Evolutionary conservation across 2,888 invertebrate genomes (phyloP), one percentile per base, ranked within the genome.

Genomic region (Scaptomyza parva): DNA sequence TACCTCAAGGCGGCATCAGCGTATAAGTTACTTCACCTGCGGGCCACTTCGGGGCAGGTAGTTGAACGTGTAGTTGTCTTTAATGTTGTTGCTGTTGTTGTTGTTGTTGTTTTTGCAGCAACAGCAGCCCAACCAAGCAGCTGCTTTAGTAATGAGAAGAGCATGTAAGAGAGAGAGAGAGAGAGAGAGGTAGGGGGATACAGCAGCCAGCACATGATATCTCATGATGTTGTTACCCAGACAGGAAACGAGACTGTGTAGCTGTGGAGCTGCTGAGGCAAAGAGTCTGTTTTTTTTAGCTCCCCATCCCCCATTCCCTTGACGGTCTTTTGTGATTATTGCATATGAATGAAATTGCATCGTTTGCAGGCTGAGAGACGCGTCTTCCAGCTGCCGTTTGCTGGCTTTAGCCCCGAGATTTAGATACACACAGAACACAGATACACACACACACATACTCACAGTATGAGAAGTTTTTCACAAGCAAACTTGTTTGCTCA

Each of bases 11-110:
- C 69, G 65, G 52, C 62, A 57, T 58, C 62, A 52, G 66, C 70
- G 73, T 82, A 87, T 82, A 83, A 83, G 84, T 83, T 83, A 83
- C 82, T 86, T 83, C 82, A 83, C 83, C 82, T 83, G 88, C 73
- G 65, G 73, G 70, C 70, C 73, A 70, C 83, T 66, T 60, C 59
- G 62, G 73, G 83, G 70, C 82, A 87, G 81, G 75, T 81, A 80
- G 74, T 52, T 64, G 62, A 35, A 40, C 53, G 53, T 55, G 55
- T 37, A 20, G 45, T 43, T 44, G 22, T 37, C 26, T 37, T 37
- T 37, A 22, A n/a, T 33, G 43, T 14, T 47, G 39, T 24, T 51
- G 45, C n/a, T 30, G 55, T 22, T 62, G 39, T 17, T 52, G 50
- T n/a, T 44, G 37, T n/a, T n/a, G n/a, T n/a, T n/a, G n/a, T n/a